phyloP scores from a whole-genome alignment of 1,140 invertebrate genomes.

The Drosophila cardini region DNA sequence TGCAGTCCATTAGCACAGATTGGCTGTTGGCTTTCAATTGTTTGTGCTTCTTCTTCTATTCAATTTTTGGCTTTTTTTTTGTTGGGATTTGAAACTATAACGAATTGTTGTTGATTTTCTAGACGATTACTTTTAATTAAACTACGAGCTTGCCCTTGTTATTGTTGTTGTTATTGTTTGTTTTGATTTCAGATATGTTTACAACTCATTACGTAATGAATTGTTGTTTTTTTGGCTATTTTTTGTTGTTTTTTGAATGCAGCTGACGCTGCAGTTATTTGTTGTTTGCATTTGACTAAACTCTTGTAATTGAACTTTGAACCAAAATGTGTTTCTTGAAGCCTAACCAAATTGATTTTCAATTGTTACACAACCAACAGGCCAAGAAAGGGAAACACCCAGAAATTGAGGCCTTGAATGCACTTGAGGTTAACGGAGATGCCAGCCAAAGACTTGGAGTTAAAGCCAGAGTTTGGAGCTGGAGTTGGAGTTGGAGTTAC shows the following conservation, averaged over 20 bases:
- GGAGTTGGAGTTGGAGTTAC: neutral
- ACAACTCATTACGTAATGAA: conserved; percentile 60
- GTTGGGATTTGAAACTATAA: conserved; percentile 6
- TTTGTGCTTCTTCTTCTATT: conserved; percentile 35
- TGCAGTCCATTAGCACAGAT: conserved; percentile 1
- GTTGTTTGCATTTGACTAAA: conserved; percentile 13
- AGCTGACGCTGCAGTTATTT: conserved; percentile 44
- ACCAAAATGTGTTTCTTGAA: conserved; percentile 62
- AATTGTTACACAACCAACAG: conserved; percentile 51
- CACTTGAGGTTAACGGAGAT: conserved; percentile 50
- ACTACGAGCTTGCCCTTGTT: conserved; percentile 65
- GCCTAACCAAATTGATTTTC: conserved; percentile 51
- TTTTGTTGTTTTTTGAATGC: conserved; percentile 39
- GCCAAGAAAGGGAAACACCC: conserved; percentile 42
- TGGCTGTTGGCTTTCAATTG: conserved; percentile 41
- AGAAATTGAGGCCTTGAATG: conserved; percentile 53
- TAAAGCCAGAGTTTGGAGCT: neutral
- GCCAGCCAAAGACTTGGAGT: too few relatives aligned
- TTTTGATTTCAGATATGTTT: conserved; percentile 48
- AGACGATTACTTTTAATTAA: conserved; percentile 64
- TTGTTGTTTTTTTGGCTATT: neutral
- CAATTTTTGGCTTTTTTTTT: conserved; percentile 34
- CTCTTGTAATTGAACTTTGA: conserved; percentile 70
- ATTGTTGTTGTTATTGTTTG: conserved; percentile 42
- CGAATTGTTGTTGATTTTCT: conserved; percentile 52